phyloP scores from a whole-genome alignment of 2,113 vertebrate genomes.

The Apteryx owenii region DNA sequence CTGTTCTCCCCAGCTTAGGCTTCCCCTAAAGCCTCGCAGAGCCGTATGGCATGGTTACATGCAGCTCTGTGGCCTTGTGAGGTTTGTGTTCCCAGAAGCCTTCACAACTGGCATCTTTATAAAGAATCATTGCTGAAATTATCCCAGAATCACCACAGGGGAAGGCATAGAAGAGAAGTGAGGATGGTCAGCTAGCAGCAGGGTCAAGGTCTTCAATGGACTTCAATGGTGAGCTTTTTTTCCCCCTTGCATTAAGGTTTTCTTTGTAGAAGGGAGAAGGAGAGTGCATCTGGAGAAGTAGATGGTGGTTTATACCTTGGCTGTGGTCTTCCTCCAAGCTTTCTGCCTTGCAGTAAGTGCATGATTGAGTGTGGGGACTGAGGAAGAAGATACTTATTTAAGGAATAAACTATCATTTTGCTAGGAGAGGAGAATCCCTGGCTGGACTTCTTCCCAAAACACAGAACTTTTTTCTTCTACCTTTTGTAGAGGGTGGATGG shows the following conservation, averaged over 20 bases:
- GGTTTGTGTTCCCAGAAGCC: not conserved
- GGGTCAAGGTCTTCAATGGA: not conserved
- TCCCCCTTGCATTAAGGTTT: not conserved
- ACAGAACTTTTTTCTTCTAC: not conserved
- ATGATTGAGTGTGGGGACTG: not conserved
- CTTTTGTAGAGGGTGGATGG: not conserved
- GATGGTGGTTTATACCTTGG: not conserved
- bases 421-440: not conserved
- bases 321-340: not conserved
- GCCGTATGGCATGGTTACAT: not conserved
- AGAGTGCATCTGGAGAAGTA: not conserved
- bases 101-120: not conserved
- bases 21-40: not conserved
- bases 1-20: not conserved
- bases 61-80: not conserved
- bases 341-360: not conserved
- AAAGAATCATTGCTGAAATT: not conserved
- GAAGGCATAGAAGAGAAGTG: not conserved
- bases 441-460: not conserved
- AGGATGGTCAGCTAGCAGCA: not conserved
- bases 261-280: not conserved
- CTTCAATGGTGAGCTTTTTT: not conserved
- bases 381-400: not conserved
- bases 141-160: not conserved
- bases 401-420: not conserved